Evolutionary conservation across 2,797 vertebrate genomes (phyloP).

Genomic region (Anas flavirostris): DNA sequence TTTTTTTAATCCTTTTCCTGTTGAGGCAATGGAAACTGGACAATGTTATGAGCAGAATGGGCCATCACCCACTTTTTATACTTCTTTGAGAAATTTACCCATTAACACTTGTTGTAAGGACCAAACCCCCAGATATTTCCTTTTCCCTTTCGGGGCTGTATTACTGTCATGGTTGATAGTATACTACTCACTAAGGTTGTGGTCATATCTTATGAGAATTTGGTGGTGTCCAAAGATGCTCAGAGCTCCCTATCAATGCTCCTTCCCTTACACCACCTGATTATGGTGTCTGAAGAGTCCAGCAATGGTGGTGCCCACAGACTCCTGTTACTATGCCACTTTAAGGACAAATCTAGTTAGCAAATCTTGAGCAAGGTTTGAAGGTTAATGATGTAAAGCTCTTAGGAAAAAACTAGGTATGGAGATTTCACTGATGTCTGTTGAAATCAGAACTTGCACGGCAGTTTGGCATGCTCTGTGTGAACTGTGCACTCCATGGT

Average conservation of each 20-base stretch:
- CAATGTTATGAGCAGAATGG: background rate
- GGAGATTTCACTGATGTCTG: background rate
- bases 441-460: background rate
- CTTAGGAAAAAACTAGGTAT: background rate
- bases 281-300: background rate
- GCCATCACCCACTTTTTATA: background rate
- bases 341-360: background rate
- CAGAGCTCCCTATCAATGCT: background rate
- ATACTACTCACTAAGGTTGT: background rate
- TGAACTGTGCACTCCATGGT: rapidly evolving
- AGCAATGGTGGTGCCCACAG: background rate
- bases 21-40: background rate
- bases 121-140: background rate
- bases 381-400: background rate
- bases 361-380: background rate
- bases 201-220: background rate
- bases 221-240: background rate
- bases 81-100: background rate
- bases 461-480: background rate
- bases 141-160: background rate
- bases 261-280: background rate
- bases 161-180: background rate
- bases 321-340: background rate
- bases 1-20: background rate
- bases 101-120: background rate